Evolutionary conservation across 2,888 invertebrate species (phyloP).

Genomic region (Agrenia bidenticulata): DNA sequence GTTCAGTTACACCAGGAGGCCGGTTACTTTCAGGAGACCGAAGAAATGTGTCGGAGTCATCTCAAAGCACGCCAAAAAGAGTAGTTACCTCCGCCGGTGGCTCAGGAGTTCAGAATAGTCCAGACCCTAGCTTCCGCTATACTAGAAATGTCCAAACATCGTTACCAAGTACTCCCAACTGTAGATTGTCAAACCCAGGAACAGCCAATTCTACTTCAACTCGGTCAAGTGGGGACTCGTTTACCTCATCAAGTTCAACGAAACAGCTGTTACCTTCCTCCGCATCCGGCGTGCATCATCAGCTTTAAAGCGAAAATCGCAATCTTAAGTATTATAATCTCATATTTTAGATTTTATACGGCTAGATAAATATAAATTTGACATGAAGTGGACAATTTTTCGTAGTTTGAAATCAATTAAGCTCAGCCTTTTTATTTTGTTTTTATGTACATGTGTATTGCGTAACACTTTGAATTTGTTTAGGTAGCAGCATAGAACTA

Average conservation of each 20-base stretch:
- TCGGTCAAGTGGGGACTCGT: slow-evolving; percentile 77
- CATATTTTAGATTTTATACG: too few relatives aligned
- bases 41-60: slow-evolving; percentile 41
- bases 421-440: too few relatives aligned
- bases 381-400: too few relatives aligned
- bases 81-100: slow-evolving; percentile 16
- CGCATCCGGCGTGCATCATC: slow-evolving; percentile 6
- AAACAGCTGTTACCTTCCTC: slow-evolving; percentile 65
- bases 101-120: slow-evolving; percentile 22
- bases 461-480: too few relatives aligned
- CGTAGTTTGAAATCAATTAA: too few relatives aligned
- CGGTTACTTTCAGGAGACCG: slow-evolving; percentile 35
- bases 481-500: too few relatives aligned
- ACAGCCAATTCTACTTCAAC: slow-evolving; percentile 51
- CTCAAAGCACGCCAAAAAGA: slow-evolving; percentile 50
- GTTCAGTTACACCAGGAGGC: slow-evolving; percentile 12
- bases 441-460: too few relatives aligned
- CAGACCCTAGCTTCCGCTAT: slow-evolving; percentile 34
- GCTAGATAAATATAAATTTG: too few relatives aligned
- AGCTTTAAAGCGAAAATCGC: not conserved
- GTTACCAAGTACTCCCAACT: slow-evolving; percentile 49
- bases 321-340: too few relatives aligned
- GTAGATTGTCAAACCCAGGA: slow-evolving; percentile 39
- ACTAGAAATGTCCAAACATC: slow-evolving; percentile 41
- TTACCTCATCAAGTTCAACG: slow-evolving; percentile 78